Conservation (phyloP, 2,888 invertebrate genomes). For the Hyppa rectilinea region DNA sequence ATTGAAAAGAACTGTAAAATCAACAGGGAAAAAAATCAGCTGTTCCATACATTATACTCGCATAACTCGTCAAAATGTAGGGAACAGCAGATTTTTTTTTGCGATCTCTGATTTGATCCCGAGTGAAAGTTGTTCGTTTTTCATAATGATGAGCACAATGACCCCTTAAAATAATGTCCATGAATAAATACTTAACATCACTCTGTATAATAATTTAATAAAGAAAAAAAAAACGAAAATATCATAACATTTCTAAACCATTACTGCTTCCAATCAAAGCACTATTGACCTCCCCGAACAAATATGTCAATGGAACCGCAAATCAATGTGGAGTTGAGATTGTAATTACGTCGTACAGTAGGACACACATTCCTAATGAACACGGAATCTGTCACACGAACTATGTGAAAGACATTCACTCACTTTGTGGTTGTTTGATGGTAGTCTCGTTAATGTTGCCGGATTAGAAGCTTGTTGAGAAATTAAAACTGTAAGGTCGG, state of each 20-base stretch:
- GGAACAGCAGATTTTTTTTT: too few relatives aligned
- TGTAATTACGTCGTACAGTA: constrained; percentile 62
- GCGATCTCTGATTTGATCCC: too few relatives aligned
- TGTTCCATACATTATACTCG: too few relatives aligned
- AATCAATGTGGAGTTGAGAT: constrained; percentile 37
- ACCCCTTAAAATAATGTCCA: too few relatives aligned
- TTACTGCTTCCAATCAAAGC: not conserved
- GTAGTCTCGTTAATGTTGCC: constrained; percentile 53
- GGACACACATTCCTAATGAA: constrained; percentile 82
- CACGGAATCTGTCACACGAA: constrained; percentile 66
- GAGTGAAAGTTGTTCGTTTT: too few relatives aligned
- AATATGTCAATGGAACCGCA: constrained; percentile 34
- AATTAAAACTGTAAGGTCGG: too few relatives aligned
- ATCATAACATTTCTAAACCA: not conserved
- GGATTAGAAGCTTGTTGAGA: constrained; percentile 40
- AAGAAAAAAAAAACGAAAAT: too few relatives aligned
- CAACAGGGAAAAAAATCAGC: too few relatives aligned
- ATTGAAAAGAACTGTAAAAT: not conserved
- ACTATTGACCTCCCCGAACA: constrained; percentile 5
- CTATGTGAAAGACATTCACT: constrained; percentile 68
- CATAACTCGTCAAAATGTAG: too few relatives aligned
- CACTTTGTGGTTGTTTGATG: constrained; percentile 63
- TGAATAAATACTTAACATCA: too few relatives aligned
- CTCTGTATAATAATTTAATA: too few relatives aligned
- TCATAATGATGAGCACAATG: too few relatives aligned